Percentiles rank a stretch among this genome's conserved stretches.
These are phyloP conservation scores for Phaonia tiefii DNA, from an alignment of 2,888 invertebrate genomes.

Conservation along the genomic window DNA sequence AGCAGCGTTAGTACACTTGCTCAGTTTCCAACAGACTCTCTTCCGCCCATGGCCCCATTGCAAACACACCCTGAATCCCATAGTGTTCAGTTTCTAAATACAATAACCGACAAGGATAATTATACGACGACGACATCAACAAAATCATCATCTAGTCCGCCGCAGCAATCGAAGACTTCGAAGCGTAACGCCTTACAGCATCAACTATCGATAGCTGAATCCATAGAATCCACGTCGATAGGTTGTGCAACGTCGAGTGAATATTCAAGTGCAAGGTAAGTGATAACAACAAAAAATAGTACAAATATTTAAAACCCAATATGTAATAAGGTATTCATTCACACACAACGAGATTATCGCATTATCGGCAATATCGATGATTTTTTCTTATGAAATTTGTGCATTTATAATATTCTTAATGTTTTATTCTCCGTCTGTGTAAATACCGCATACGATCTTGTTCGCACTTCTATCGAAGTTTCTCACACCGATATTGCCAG, in stretches of 20 bases:
- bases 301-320: background rate
- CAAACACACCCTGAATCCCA: constrained; percentile 75
- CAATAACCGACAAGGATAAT: constrained; percentile 9
- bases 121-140: constrained; percentile 62
- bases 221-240: constrained; percentile 61
- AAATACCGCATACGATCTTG: too few relatives aligned
- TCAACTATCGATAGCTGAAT: constrained; percentile 64
- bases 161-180: constrained; percentile 55
- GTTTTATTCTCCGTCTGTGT: too few relatives aligned
- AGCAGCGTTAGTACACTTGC: constrained; percentile 76
- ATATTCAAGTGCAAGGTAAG: constrained; percentile 64
- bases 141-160: constrained; percentile 70
- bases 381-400: background rate
- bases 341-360: too few relatives aligned
- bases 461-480: too few relatives aligned
- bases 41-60: constrained; percentile 78
- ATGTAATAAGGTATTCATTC: background rate
- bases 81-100: constrained; percentile 74
- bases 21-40: constrained; percentile 72
- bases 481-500: too few relatives aligned
- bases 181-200: constrained; percentile 47
- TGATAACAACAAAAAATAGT: background rate
- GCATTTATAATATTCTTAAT: background rate
- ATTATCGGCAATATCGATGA: too few relatives aligned
- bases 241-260: constrained; percentile 65